These are phyloP conservation scores for Cyphomyrus discorhynchus DNA, from an alignment of 2,113 vertebrate genomes.

Conservation along the genomic window DNA sequence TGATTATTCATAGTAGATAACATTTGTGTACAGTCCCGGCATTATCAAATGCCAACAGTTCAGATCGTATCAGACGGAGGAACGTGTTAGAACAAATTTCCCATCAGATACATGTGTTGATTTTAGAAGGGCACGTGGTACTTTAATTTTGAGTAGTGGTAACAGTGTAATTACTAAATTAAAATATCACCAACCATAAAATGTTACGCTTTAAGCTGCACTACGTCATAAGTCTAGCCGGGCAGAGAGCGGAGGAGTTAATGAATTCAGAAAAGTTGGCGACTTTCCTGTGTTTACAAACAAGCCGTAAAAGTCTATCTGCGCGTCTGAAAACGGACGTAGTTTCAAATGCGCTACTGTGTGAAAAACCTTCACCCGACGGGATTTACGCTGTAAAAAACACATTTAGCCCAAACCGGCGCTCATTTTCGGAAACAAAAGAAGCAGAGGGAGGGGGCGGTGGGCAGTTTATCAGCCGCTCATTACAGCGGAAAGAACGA, in stretches of 20 bases:
- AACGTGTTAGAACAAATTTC: neutral
- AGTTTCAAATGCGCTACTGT: neutral
- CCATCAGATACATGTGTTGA: neutral
- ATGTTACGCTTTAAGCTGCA: neutral
- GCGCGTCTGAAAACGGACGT: neutral
- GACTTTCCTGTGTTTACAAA: slow-evolving; percentile 12
- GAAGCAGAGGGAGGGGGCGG: slow-evolving; percentile 15
- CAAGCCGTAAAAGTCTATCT: neutral
- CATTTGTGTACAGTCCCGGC: neutral
- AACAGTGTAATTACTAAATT: neutral
- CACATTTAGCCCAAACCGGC: neutral
- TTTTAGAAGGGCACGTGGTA: neutral
- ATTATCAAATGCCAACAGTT: neutral
- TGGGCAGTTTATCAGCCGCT: slow-evolving; percentile 9
- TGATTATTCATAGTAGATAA: neutral
- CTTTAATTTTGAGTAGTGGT: neutral
- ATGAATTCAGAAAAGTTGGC: slow-evolving; percentile 1
- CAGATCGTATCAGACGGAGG: neutral
- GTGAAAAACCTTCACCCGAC: neutral
- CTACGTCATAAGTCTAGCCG: neutral
- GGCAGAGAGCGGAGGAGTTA: neutral
- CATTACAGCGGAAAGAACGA: slow-evolving; percentile 13
- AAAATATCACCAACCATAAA: neutral
- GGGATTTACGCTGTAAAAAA: neutral
- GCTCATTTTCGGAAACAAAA: slow-evolving; percentile 22